phyloP scores from a whole-genome alignment of 2,888 invertebrate genomes.

The Himalopsyche japonica region DNA sequence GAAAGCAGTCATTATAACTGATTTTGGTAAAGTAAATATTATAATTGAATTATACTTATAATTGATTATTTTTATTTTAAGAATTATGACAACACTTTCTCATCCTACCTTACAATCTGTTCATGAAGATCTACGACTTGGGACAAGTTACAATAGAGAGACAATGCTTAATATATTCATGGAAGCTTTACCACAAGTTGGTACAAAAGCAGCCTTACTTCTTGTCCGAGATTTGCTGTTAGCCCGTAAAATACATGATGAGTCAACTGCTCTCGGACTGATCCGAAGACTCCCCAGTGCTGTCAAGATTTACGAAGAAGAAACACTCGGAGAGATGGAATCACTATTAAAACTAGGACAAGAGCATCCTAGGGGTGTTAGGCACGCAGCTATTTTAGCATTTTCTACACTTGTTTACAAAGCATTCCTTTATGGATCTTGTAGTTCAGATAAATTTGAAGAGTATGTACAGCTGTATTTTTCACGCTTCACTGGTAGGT shows the following conservation, averaged over 20 bases:
- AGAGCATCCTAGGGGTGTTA: slow-evolving; percentile 56
- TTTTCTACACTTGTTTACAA: slow-evolving; percentile 71
- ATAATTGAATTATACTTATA: no score
- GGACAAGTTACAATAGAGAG: slow-evolving; percentile 75
- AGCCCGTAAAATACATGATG: background rate
- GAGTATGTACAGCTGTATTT: slow-evolving; percentile 72
- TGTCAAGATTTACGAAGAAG: slow-evolving; percentile 61
- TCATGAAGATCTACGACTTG: slow-evolving; percentile 63
- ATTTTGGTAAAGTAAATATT: no score
- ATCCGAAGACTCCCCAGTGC: slow-evolving; percentile 64
- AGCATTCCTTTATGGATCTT: slow-evolving; percentile 58
- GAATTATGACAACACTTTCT: slow-evolving; percentile 52
- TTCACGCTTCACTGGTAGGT: slow-evolving; percentile 69
- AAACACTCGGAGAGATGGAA: slow-evolving; percentile 62
- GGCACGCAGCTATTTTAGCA: slow-evolving; percentile 69
- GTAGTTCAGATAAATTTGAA: slow-evolving; percentile 67
- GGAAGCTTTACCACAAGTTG: slow-evolving; percentile 71
- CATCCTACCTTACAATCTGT: slow-evolving; percentile 52
- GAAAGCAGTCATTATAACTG: no score
- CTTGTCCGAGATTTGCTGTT: slow-evolving; percentile 60
- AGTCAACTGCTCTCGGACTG: background rate
- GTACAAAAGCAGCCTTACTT: slow-evolving; percentile 67
- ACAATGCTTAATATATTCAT: slow-evolving; percentile 74
- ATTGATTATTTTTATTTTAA: slow-evolving; percentile 42
- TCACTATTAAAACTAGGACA: slow-evolving; percentile 51